Evolutionary conservation across 1,140 invertebrate genomes (phyloP), one percentile per base, ranked within the genome.

Genomic region (Polypedilum vanderplanki): DNA sequence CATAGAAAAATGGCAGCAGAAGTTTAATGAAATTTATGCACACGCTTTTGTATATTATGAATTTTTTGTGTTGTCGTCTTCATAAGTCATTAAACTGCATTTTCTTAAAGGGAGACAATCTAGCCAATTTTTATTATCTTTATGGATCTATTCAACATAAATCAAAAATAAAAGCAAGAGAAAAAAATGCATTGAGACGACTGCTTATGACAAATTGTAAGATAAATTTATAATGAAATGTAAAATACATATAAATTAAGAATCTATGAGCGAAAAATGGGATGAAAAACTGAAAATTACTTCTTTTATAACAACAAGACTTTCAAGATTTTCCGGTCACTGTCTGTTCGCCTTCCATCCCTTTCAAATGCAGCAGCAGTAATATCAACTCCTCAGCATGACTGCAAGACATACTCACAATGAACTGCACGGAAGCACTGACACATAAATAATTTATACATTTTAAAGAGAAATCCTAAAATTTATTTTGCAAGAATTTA

Each of bases 371-470:
- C 24, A 33, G 24, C 1, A 5, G 24, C 24, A 33, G 24, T 5
- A 33, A 33, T 33, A 33, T 57, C 46, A 57, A 57, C n/a, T 57
- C 46, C 46, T 57, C 46, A 57, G 46, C 46, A 57, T n/a, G 46
- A 57, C 46, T 57, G 12, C 46, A 57, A 57, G n/a, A 33, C 24
- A 33, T 33, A 33, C 1, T 17, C 1, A 57, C 1, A 17, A 57
- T 15, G 46, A 57, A 57, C 46, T 70, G 65, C 65, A 70, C 65
- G 20, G 65, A 70, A 70, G 65, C 65, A 70, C 17, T 70, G 65
- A 70, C 65, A 70, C 18, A 22, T 18, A 70, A 18, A 70, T 70
- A 70, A 70, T 70, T 70, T 70, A 70, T 70, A 57, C 10, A 57
- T 15, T 57, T 57, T 15, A 57, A 57, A 57, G n/a, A 12, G 46